Conservation (phyloP, 2,888 invertebrate species). For the Lysandra coridon region DNA sequence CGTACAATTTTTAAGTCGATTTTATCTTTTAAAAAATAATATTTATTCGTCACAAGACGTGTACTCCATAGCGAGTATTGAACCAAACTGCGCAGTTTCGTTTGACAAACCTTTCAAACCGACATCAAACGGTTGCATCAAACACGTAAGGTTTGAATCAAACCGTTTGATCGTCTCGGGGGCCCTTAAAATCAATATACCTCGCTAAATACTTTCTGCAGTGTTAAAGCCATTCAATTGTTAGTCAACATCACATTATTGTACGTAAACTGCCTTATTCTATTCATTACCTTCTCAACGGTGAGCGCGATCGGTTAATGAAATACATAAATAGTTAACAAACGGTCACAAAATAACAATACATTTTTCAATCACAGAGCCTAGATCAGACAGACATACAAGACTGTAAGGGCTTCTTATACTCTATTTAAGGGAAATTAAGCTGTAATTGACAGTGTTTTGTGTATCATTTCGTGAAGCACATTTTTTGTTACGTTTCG, state of each 20-base stretch:
- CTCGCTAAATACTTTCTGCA: too few species aligned
- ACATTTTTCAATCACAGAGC: not conserved
- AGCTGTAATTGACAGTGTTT: not conserved
- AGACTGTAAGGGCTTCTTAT: not conserved
- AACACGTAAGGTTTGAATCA: too few species aligned
- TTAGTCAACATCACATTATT: not conserved
- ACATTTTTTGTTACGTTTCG: conserved; percentile 10
- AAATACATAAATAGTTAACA: not conserved
- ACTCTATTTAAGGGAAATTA: not conserved
- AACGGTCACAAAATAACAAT: not conserved
- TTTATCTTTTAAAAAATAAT: too few species aligned
- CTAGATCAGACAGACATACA: not conserved
- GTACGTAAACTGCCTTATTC: not conserved
- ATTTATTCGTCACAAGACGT: too few species aligned
- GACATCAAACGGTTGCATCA: too few species aligned
- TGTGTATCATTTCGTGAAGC: not conserved
- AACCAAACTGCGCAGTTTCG: too few species aligned
- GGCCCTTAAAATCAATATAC: too few species aligned
- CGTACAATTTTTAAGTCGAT: too few species aligned
- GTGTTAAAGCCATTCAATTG: too few species aligned
- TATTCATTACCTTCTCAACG: not conserved
- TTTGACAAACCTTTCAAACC: too few species aligned
- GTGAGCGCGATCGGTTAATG: not conserved
- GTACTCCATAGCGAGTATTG: too few species aligned
- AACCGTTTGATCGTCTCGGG: too few species aligned